Base-by-base conservation (phyloP, 2,797 vertebrate genomes). In the Nannoperca obscura region DNA sequence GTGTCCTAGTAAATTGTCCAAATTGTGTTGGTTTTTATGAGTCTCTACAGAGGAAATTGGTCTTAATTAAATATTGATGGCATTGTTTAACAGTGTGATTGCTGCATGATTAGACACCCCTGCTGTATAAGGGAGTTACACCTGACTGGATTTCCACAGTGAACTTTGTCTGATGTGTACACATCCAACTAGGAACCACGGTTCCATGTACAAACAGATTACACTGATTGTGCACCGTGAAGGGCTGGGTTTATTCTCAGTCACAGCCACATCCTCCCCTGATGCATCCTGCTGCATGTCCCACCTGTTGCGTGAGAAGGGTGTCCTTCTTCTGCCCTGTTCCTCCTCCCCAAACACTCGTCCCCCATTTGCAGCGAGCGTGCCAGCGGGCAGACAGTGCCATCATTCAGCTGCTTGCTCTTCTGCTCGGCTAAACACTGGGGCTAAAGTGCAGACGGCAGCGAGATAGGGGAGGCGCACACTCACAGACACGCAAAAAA, bases 401-500 rank as follows among this genome's bases (percentile, higher is more conserved):
- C 88, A 86, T 92, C 92, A 94, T 93, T 94, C 92, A 93, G 90
- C 88, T 74, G 85, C 90, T 91, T 90, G 88, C 91, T 89, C 88
- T 89, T 90, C 91, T 85, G 88, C 88, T 86, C 38, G 42, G 78
- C 84, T 86, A 84, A 92, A 90, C 90, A 86, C 86, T 63, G 88
- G 73, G 81, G 85, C 88, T 87, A 91, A 92, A 91, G 88, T 90
- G 86, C 88, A 88, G 82, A 86, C 79, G 46, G 83, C 81, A 82
- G 84, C 67, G 49, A 74, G 84, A 86, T 71, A 67, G 9, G 74
- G 78, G 85, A 76, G 78, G 75, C 52, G 80, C 30, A n/a, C 74
- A 2, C 77, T 73, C 80, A 2, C 72, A 75, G 57, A 84, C 74
- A 71, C 76, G 57, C 78, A 75, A 71, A 38, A 77, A 80, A 70